Evolutionary conservation across 1,140 invertebrate genomes (phyloP), one percentile per base, ranked within the genome.

Genomic region (Agrypnia vestita): DNA sequence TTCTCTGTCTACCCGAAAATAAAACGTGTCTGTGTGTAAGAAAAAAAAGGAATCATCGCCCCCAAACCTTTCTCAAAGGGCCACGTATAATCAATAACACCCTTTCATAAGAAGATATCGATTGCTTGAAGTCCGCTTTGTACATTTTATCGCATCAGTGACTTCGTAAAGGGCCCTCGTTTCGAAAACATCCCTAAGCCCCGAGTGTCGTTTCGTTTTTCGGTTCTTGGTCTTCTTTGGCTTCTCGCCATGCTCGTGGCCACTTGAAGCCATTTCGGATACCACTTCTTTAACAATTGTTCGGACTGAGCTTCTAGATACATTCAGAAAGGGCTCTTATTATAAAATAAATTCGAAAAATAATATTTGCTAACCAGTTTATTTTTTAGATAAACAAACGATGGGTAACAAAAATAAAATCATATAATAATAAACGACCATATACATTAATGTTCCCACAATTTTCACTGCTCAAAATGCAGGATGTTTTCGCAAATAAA

Each of bases 61-160:
- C 25, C 25, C 25, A 35, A 35, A 35, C 6, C 25, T 35, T 6
- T 6, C 25, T 3, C 25, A 35, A 35, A 35, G 25, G 25, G 25
- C 25, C 25, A 35, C 1, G 25, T 1, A 35, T 35, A 35, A 35
- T 35, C 25, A 35, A 35, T 35, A 35, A 35, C 6, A 35, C 25
- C n/a, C 11, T 56, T 17, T 10, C 19, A 19, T 9, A 17, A 19
- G 19, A 56, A 17, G 4, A 56, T 8, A 56, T 17, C 53, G 53
- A 4, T 56, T 56, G 17, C 9, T 59, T 8, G 3, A 19, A 25
- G 13, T 21, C 12, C 25, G 59, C 59, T 62, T 62, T 8, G 59
- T 62, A 15, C n/a, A 15, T 62, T 62, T 62, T 12, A 43, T 62
- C 25, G 15, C 17, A 43, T 62, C 59, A 35, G 17, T 62, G 13